A percentile compares a stretch with the other conserved stretches of the same genome.
Evolutionary conservation across 1,140 invertebrate species (phyloP).

Genomic region (Cepaea nemoralis): DNA sequence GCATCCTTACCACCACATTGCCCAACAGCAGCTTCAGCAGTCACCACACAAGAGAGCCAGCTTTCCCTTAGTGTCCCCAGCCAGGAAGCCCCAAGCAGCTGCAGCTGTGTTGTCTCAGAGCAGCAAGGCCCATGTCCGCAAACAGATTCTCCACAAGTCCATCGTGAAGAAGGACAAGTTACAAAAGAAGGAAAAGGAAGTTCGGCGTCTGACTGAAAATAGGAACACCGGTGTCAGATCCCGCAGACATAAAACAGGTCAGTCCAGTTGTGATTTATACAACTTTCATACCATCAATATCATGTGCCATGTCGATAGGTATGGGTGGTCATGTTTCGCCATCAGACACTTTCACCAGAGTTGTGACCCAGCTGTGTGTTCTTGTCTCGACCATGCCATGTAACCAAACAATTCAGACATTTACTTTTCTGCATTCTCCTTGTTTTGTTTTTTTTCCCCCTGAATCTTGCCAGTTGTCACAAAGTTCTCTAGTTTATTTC

Average conservation of each 20-base stretch:
- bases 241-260: slow-evolving; percentile 25
- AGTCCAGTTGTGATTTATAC: too few relatives aligned
- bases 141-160: slow-evolving; percentile 25
- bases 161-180: not conserved
- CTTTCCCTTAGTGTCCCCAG: slow-evolving; percentile 21
- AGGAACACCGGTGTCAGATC: not conserved
- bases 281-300: too few relatives aligned
- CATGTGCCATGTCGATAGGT: too few relatives aligned
- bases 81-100: not conserved
- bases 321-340: too few relatives aligned
- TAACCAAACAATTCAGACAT: too few relatives aligned
- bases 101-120: not conserved
- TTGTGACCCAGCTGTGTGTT: too few relatives aligned
- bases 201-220: not conserved
- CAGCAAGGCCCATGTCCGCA: not conserved
- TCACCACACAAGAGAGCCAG: slow-evolving; percentile 37
- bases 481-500: too few relatives aligned
- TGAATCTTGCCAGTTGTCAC: too few relatives aligned
- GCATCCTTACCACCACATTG: not conserved
- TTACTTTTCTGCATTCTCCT: too few relatives aligned
- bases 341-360: too few relatives aligned
- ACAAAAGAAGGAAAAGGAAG: not conserved
- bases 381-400: too few relatives aligned
- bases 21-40: slow-evolving; percentile 8
- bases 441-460: too few relatives aligned